Conservation (phyloP, 2,797 vertebrate genomes). For the Sternotherus odoratus region DNA sequence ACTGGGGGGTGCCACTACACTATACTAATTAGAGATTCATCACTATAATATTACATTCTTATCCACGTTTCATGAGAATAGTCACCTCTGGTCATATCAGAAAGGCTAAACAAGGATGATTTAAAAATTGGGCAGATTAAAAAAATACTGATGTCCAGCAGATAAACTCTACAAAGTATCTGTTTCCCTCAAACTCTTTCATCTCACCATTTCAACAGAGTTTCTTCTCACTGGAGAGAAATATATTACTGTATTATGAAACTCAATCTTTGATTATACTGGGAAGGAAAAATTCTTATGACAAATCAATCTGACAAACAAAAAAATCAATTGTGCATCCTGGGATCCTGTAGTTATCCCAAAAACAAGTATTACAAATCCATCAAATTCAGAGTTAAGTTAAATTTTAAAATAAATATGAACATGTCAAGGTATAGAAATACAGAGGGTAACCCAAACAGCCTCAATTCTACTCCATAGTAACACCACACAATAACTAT, state of each 20-base stretch:
- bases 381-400: not conserved
- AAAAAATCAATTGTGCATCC: not conserved
- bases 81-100: not conserved
- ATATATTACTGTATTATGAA: not conserved
- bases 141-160: not conserved
- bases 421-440: not conserved
- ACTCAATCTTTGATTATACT: not conserved
- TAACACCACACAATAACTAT: not conserved
- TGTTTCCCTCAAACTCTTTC: not conserved
- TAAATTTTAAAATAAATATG: not conserved
- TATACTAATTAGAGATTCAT: not conserved
- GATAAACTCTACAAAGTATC: not conserved
- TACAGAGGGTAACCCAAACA: not conserved
- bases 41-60: not conserved
- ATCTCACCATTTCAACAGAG: not conserved
- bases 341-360: not conserved
- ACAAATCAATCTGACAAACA: not conserved
- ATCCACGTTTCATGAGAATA: not conserved
- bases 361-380: not conserved
- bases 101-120: not conserved
- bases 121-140: not conserved
- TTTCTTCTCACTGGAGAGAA: not conserved
- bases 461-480: not conserved
- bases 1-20: not conserved
- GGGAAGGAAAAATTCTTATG: not conserved